Evolutionary conservation across 2,797 vertebrate species (phyloP).

Genomic region (Pitangus sulphuratus): DNA sequence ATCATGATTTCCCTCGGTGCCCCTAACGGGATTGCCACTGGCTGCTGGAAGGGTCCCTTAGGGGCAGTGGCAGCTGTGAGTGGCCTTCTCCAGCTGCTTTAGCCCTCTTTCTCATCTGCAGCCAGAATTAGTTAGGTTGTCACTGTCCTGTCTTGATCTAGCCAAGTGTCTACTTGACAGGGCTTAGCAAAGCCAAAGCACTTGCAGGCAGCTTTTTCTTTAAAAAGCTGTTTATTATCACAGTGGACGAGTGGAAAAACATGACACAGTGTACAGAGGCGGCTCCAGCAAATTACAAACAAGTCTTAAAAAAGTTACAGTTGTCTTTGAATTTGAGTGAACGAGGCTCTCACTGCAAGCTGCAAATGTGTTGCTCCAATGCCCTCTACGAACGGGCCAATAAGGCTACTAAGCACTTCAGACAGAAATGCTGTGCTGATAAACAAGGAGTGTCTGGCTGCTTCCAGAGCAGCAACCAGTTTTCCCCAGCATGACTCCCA

Average conservation of each 20-base stretch:
- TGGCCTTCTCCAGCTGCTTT: background rate
- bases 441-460: background rate
- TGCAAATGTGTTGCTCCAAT: background rate
- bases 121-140: background rate
- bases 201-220: background rate
- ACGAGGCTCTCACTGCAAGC: background rate
- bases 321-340: background rate
- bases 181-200: background rate
- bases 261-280: fast-evolving
- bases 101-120: background rate
- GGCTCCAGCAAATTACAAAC: background rate
- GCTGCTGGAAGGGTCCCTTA: background rate
- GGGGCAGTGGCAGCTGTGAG: background rate
- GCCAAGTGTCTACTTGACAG: background rate
- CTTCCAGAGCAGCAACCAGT: background rate
- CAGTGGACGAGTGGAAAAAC: background rate
- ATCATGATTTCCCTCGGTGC: fast-evolving
- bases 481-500: background rate
- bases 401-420: background rate
- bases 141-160: background rate
- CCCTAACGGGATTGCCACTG: background rate
- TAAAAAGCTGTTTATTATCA: conserved; percentile 23
- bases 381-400: background rate
- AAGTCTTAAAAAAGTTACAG: background rate
- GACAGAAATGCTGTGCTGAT: background rate